Percentiles rank a stretch among this genome's conserved stretches.
Evolutionary conservation across 2,113 vertebrate genomes (phyloP).

Genomic region (Galemys pyrenaicus): DNA sequence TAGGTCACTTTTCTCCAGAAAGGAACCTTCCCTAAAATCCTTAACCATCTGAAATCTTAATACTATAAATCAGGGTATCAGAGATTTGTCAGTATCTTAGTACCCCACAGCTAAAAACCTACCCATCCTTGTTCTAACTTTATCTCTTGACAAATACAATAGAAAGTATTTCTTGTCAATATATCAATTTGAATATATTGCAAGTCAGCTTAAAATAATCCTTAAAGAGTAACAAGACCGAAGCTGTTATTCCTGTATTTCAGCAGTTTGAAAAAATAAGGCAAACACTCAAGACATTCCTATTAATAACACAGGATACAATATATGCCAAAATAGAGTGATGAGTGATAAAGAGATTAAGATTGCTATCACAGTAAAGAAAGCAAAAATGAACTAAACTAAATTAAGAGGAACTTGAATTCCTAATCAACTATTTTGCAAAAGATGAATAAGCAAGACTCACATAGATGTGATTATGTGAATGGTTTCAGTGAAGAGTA

Average conservation of each 20-base stretch:
- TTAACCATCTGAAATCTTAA: neutral
- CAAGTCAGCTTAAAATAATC: neutral
- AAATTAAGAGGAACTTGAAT: neutral
- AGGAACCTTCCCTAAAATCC: neutral
- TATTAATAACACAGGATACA: conserved; percentile 8
- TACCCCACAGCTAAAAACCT: neutral
- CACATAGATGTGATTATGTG: neutral
- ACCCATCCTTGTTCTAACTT: neutral
- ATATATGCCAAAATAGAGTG: neutral
- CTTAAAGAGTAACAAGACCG: conserved; percentile 38
- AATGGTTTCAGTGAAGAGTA: neutral
- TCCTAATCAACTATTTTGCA: neutral
- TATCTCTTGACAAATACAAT: neutral
- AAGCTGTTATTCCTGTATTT: neutral
- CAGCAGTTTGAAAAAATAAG: conserved; percentile 21
- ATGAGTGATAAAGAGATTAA: neutral
- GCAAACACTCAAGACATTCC: neutral
- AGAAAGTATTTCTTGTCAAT: conserved; percentile 21
- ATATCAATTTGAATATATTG: neutral
- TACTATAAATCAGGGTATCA: neutral
- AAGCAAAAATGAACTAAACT: neutral
- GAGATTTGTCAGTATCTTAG: neutral
- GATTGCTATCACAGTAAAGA: neutral
- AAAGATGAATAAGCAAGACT: neutral
- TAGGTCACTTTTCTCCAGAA: neutral